phyloP scores from a whole-genome alignment of 2,888 invertebrate species.

The Agrochola lota region DNA sequence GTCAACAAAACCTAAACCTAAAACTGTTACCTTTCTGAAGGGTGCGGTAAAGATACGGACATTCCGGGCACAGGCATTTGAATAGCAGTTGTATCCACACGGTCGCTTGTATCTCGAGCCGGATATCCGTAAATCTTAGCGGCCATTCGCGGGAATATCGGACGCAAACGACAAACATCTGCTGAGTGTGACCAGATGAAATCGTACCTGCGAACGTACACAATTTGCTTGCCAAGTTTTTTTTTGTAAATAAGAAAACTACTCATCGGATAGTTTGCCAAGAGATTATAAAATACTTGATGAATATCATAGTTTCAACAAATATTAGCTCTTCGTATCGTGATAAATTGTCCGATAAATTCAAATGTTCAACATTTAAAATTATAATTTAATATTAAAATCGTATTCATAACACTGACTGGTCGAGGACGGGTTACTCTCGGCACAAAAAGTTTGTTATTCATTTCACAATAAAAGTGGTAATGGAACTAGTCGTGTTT shows the following conservation, averaged over 20 bases:
- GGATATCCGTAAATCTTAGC: constrained; percentile 72
- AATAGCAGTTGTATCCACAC: constrained; percentile 60
- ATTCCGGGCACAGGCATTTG: constrained; percentile 21
- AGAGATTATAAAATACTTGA: constrained; percentile 57
- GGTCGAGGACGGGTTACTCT: constrained; percentile 11
- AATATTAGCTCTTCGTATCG: constrained; percentile 41
- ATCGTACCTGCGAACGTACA: constrained; percentile 59
- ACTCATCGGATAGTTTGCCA: constrained; percentile 54
- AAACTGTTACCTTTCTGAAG: constrained; percentile 25
- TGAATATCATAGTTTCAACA: constrained; percentile 48
- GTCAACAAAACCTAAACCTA: constrained; percentile 13
- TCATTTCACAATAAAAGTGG: constrained; percentile 54
- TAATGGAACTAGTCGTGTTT: constrained; percentile 57
- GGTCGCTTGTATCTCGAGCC: constrained; percentile 56
- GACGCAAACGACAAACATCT: constrained; percentile 63
- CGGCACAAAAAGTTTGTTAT: constrained; percentile 43
- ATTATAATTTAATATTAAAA: constrained; percentile 50
- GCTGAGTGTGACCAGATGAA: constrained; percentile 56
- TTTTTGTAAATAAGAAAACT: constrained; percentile 54
- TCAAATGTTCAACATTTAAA: constrained; percentile 27
- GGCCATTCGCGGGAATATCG: constrained; percentile 57
- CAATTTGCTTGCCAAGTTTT: constrained; percentile 63
- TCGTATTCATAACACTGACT: constrained; percentile 51
- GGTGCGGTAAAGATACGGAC: constrained; percentile 20
- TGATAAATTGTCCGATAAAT: constrained; percentile 53